These are phyloP conservation scores for Xylota sylvarum DNA, from an alignment of 2,888 invertebrate species.

Conservation along the genomic window DNA sequence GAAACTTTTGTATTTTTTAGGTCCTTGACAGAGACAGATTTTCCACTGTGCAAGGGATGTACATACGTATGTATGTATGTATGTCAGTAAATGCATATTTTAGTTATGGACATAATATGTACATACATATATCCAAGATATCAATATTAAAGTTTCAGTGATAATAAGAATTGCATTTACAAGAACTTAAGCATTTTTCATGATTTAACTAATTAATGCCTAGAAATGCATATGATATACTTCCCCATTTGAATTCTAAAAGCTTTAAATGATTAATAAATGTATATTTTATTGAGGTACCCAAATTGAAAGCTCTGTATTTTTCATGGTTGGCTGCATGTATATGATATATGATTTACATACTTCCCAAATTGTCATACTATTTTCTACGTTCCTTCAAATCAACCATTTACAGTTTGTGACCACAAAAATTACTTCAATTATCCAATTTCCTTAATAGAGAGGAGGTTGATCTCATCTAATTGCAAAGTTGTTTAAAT, in stretches of 20 bases:
- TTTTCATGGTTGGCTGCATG: neutral
- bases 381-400: neutral
- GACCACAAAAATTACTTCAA: slow-evolving; percentile 17
- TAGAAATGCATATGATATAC: neutral
- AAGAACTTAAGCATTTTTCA: neutral
- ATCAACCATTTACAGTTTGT: slow-evolving; percentile 9
- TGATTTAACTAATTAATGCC: neutral
- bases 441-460: slow-evolving; percentile 50
- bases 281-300: neutral
- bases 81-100: neutral
- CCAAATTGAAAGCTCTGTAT: neutral
- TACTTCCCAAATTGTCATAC: neutral
- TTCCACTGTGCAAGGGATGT: too few relatives aligned
- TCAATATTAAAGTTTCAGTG: too few relatives aligned
- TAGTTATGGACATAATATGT: too few relatives aligned
- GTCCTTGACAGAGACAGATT: too few relatives aligned
- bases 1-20: too few relatives aligned
- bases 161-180: neutral
- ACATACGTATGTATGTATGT: neutral
- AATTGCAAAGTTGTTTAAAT: slow-evolving; percentile 26
- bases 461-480: slow-evolving; percentile 13
- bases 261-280: slow-evolving; percentile 6
- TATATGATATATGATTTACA: too few relatives aligned
- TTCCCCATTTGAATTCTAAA: neutral
- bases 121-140: too few relatives aligned